Evolutionary conservation across 2,797 vertebrate genomes (phyloP).

Genomic region (Bradypus variegatus): DNA sequence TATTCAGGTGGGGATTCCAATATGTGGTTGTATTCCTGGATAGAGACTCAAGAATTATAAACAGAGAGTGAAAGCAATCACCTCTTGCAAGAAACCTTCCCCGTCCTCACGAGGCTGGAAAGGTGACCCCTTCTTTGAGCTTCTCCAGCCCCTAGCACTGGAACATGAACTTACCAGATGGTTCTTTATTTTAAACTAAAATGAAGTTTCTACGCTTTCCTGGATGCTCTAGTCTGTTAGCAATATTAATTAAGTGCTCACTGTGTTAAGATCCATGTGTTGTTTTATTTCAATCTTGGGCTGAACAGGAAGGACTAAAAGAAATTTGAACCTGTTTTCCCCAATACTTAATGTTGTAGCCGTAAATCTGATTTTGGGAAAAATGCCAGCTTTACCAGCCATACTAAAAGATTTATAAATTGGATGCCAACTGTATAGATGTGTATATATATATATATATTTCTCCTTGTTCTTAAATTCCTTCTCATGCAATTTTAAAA

Average conservation of each 20-base stretch:
- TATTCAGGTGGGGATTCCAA: not conserved
- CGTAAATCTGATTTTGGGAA: not conserved
- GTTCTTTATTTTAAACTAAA: not conserved
- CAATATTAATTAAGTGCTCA: not conserved
- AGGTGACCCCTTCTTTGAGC: not conserved
- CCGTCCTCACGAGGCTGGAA: not conserved
- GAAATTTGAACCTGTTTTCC: not conserved
- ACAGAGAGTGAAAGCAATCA: not conserved
- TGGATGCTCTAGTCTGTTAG: not conserved
- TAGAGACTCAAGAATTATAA: not conserved
- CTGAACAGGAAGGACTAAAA: not conserved
- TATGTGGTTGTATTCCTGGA: not conserved
- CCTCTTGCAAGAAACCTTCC: not conserved
- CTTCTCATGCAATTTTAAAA: not conserved
- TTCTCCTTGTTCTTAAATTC: not conserved
- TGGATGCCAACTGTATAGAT: not conserved
- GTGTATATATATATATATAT: not conserved
- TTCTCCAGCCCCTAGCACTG: not conserved
- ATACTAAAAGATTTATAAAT: not conserved
- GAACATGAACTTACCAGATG: not conserved
- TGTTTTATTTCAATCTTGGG: not conserved
- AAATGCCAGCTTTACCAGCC: not conserved
- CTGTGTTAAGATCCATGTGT: not conserved
- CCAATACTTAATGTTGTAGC: not conserved
- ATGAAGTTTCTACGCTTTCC: not conserved